These are phyloP conservation scores for Pristis pectinata DNA, from an alignment of 2,797 vertebrate species.

Conservation along the genomic window DNA sequence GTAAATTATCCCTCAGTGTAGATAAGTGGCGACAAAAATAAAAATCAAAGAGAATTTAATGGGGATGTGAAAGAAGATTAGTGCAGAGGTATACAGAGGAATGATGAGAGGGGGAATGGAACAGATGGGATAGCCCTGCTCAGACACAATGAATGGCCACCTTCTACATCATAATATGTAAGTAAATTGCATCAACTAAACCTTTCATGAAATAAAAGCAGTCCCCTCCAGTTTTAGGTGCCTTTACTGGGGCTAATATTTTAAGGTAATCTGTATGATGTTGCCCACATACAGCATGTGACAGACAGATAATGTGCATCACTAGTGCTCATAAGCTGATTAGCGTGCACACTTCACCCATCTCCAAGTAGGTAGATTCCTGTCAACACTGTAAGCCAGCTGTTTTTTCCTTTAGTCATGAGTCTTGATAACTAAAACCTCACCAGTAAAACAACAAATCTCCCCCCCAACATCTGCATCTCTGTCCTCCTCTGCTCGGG, in stretches of 20 bases:
- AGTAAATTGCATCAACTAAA: background rate
- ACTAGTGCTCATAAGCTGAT: background rate
- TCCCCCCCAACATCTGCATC: background rate
- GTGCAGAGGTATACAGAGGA: too few relatives aligned
- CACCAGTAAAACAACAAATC: too few relatives aligned
- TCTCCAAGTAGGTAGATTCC: background rate
- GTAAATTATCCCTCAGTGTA: too few relatives aligned
- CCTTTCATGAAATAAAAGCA: background rate
- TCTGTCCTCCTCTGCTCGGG: background rate
- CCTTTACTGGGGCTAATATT: background rate
- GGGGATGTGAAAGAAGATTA: too few relatives aligned
- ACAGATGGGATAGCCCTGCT: too few relatives aligned
- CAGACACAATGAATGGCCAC: too few relatives aligned
- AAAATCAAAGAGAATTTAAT: too few relatives aligned
- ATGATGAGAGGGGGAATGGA: too few relatives aligned
- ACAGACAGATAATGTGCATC: background rate
- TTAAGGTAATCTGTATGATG: background rate
- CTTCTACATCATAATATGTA: too few relatives aligned
- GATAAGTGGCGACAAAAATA: too few relatives aligned
- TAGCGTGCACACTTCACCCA: background rate
- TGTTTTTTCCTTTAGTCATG: background rate
- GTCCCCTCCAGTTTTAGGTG: background rate
- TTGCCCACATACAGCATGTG: background rate
- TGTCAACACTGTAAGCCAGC: background rate
- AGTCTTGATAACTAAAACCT: background rate